A percentile compares a stretch with the other conserved stretches of the same genome.
Evolutionary conservation across 2,888 invertebrate genomes (phyloP).

Genomic region (Esperia sulphurella): DNA sequence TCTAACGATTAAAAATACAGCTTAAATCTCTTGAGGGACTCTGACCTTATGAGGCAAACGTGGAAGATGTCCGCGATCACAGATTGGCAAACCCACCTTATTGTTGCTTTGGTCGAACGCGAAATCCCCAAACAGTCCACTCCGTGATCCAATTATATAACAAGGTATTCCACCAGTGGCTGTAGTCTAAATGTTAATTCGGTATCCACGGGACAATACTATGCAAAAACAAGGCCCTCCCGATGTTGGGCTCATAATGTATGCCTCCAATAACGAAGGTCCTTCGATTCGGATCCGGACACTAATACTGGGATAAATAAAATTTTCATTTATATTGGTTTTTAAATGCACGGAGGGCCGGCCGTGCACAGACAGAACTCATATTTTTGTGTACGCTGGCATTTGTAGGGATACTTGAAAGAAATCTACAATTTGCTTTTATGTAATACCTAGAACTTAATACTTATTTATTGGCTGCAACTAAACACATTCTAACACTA

Average conservation of each 20-base stretch:
- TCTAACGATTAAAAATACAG: too few species aligned
- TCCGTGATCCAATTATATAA: slow-evolving; percentile 13
- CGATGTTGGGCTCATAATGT: slow-evolving; percentile 55
- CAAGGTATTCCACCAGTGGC: slow-evolving; percentile 29
- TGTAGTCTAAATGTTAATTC: slow-evolving; percentile 64
- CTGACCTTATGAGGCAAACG: too few species aligned
- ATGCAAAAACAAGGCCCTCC: slow-evolving; percentile 55
- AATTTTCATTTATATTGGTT: not conserved
- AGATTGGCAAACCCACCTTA: not conserved
- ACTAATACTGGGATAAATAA: not conserved
- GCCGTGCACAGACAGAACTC: too few species aligned
- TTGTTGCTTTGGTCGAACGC: not conserved
- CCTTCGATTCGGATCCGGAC: slow-evolving; percentile 1
- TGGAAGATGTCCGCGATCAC: too few species aligned
- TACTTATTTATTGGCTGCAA: too few species aligned
- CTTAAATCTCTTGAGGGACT: too few species aligned
- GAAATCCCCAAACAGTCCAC: not conserved
- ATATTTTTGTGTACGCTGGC: too few species aligned
- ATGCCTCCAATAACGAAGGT: slow-evolving; percentile 44
- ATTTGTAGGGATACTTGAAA: too few species aligned
- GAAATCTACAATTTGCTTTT: too few species aligned
- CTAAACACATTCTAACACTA: too few species aligned
- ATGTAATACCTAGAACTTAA: too few species aligned
- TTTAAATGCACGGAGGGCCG: not conserved
- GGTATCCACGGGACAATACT: slow-evolving; percentile 49